These are phyloP conservation scores for Ciconia boyciana DNA, from an alignment of 2,113 vertebrate species.

Conservation along the genomic window DNA sequence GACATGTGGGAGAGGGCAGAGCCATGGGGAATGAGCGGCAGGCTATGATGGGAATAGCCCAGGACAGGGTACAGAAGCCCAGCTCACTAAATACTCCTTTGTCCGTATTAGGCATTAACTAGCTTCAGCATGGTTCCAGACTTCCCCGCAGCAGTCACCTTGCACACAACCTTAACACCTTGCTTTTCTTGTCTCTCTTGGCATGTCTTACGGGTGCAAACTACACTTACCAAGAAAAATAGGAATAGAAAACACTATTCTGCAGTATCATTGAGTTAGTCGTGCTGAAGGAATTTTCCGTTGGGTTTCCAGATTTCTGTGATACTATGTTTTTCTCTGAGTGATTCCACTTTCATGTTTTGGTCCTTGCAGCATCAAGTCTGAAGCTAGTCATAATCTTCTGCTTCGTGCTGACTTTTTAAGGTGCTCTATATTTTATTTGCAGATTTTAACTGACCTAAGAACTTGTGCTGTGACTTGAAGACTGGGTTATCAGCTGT, in stretches of 20 bases:
- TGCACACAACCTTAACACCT: neutral
- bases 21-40: too few relatives aligned
- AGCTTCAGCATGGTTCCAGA: neutral
- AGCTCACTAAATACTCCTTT: neutral
- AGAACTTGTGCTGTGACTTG: neutral
- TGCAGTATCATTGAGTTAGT: neutral
- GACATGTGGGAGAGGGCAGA: accelerated
- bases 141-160: neutral
- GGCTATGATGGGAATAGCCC: neutral
- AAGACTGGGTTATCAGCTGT: neutral
- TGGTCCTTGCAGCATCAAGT: neutral
- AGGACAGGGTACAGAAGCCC: neutral
- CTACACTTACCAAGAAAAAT: neutral
- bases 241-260: neutral
- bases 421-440: neutral
- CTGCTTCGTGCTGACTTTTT: neutral
- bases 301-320: neutral
- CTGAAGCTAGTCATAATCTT: neutral
- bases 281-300: neutral
- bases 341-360: neutral
- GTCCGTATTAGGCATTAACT: accelerated
- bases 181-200: neutral
- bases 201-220: neutral
- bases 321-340: neutral
- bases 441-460: neutral